Conservation (phyloP, 2,113 vertebrate genomes). For the Cisticola juncidis region DNA sequence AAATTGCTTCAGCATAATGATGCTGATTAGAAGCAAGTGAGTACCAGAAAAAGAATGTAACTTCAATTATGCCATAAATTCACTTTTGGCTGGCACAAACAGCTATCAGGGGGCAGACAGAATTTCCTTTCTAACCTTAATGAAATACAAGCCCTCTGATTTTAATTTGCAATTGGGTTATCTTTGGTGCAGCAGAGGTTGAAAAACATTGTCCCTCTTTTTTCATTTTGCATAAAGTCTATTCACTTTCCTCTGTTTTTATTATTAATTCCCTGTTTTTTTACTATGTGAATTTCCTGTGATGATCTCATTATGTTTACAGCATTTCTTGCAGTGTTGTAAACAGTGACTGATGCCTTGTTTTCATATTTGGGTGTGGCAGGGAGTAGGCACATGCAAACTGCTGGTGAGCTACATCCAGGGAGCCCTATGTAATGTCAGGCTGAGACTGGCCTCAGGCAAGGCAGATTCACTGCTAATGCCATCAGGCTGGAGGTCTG, state of each 20-base stretch:
- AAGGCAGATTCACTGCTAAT: neutral
- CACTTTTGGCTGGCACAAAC: neutral
- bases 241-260: neutral
- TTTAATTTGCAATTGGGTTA: neutral
- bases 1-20: neutral
- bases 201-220: neutral
- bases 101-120: neutral
- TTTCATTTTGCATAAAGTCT: neutral
- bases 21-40: conserved; percentile 7
- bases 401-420: neutral
- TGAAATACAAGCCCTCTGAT: neutral
- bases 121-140: conserved; percentile 10
- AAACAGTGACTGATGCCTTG: neutral
- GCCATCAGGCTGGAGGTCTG: rapidly evolving
- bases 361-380: conserved; percentile 29
- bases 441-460: neutral
- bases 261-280: neutral
- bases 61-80: conserved; percentile 29
- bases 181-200: neutral
- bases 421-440: neutral
- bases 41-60: conserved; percentile 20
- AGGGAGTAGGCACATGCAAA: neutral
- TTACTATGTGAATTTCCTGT: neutral
- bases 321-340: neutral
- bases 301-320: conserved; percentile 49